Base-by-base conservation (phyloP, 2,113 vertebrate genomes). In the Rhinopomastus cyanomelas region DNA sequence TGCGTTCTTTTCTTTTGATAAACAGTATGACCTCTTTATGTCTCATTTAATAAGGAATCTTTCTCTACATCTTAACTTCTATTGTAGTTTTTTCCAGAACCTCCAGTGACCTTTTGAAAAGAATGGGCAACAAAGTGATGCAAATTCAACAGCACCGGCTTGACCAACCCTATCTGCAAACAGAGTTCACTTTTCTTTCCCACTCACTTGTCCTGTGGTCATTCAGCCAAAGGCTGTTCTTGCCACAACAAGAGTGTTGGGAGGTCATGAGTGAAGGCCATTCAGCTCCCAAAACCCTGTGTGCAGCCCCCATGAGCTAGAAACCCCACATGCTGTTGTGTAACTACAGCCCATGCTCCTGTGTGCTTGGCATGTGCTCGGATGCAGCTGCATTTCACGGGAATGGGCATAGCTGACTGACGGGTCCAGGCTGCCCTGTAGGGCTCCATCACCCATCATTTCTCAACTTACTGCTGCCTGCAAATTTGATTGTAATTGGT, bases 21-120 rank as follows among this genome's bases (percentile, higher is more conserved):
- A 91, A 81, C 83, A 90, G 12, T n/a, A 25, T 65, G 84, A 79
- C 92, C 89, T 90, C 84, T 87, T 96, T 93, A 81, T 69, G 87
- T 96, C 92, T 90, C 42, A 62, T 85, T 92, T 84, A 78, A 90
- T 93, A 87, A 88, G 10, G 21, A 81, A 65, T 65, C 39, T 65
- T 94, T 72, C 74, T 84, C 57, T 86, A 56, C 49, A 84, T 75
- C 66, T 34, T 49, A 81, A 93, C 37, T 88, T 88, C 12, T 6
- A 81, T 12, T 51, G 32, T 39, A 73, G 59, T 39, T 8, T 75
- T 87, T 92, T 87, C 74, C 46, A 72, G 51, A 88, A 88, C 81
- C 59, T 79, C 39, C 55, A 26, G 22, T 87, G 94, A 92, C 89
- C 87, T 96, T 94, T 93, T 36, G 67, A 62, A 93, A 64, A 87